Base-by-base conservation (phyloP, 2,113 vertebrate genomes). In the Gambusia affinis region DNA sequence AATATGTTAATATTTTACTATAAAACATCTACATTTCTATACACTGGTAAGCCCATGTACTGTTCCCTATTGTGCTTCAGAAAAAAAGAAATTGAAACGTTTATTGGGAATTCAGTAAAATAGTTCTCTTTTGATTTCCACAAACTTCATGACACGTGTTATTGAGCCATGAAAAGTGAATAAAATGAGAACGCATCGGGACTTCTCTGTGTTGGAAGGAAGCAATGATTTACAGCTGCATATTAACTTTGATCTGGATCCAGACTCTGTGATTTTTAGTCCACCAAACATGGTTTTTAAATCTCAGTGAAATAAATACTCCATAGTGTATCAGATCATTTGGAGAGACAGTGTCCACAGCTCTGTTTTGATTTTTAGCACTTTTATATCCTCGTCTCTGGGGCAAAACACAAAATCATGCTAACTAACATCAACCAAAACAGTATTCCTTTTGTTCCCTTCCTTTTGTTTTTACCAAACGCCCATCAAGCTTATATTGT, bases 41-140 rank as follows among this genome's bases (percentile, higher is more conserved):
- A 73, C 42, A 64, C 67, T 72, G 67, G 71, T 79, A 76, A 81
- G 78, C 31, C 70, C 30, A 68, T 27, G 30, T 37, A 37, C 30
- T 37, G 14, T 51, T 47, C 15, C 44, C 17, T 47, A 28, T 64
- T 80, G 76, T 30, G 19, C 44, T 79, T 79, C 39, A 22, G 28
- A 28, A 33, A 64, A 81, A 42, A 78, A 62, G 65, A 63, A 69
- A 79, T 57, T 64, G 33, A 35, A 66, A 79, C 19, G 51, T 76
- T 80, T 65, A 11, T 70, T 83, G 88, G 86, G 86, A 89, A 86
- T 85, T 84, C 71, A 75, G 78, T 80, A 66, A 80, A 87, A 75
- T 71, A 47, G 66, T 78, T 69, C 84, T 73, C 70, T 72, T 71
- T 72, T 76, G 19, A 71, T 74, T 64, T 80, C 80, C 80, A 87